These are phyloP conservation scores for Pollimyrus isidori DNA, from an alignment of 2,113 vertebrate species.

Conservation along the genomic window DNA sequence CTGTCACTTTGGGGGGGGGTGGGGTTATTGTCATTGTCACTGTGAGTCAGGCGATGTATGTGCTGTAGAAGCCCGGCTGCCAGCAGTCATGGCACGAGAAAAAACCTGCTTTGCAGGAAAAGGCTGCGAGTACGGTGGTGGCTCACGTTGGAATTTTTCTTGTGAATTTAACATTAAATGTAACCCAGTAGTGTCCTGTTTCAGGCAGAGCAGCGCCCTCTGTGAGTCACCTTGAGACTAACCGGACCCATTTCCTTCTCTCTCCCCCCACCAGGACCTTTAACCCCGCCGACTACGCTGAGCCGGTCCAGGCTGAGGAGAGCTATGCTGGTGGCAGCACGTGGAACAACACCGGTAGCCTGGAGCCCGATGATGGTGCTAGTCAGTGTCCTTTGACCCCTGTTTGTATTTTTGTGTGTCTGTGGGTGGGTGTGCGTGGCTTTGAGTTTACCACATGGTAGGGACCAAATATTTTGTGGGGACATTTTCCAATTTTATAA, in stretches of 20 bases:
- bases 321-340: constrained; percentile 76
- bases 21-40: background rate
- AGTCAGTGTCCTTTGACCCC: constrained; percentile 55
- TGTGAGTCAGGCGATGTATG: background rate
- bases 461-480: background rate
- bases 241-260: background rate
- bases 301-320: constrained; percentile 77
- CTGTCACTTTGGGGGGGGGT: background rate
- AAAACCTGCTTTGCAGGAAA: background rate
- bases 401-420: background rate
- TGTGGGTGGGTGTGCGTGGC: no score
- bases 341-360: constrained; percentile 86
- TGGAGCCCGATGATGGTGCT: constrained; percentile 80
- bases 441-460: background rate
- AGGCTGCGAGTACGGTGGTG: background rate
- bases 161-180: background rate
- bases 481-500: background rate
- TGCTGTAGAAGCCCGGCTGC: background rate
- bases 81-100: background rate
- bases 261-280: constrained; percentile 68
- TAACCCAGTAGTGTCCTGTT: background rate
- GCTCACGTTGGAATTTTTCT: background rate
- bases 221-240: background rate
- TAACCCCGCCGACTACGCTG: constrained; percentile 94
- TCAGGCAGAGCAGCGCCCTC: background rate